Evolutionary conservation across 2,888 invertebrate species (phyloP).

Genomic region (Coelopa pilipes): DNA sequence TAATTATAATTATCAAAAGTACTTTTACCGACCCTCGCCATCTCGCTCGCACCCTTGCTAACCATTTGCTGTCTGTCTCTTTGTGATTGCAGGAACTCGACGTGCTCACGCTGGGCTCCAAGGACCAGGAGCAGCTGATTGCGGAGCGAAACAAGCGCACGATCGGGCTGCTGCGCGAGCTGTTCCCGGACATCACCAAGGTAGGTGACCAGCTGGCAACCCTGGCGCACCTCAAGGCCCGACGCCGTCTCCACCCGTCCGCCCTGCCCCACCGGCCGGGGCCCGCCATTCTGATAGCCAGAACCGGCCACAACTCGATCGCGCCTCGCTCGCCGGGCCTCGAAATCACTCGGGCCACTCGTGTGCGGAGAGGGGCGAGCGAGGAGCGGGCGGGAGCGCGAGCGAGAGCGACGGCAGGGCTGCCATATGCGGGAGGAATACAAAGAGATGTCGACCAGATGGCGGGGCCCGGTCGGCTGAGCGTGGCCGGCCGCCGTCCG

Average conservation of each 20-base stretch:
- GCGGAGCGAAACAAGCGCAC: conserved; percentile 81
- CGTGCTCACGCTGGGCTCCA: conserved; percentile 74
- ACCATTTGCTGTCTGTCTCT: neutral
- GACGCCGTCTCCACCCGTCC: too few species aligned
- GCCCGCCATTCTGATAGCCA: too few species aligned
- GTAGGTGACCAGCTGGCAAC: conserved; percentile 65
- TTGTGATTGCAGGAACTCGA: conserved; percentile 72
- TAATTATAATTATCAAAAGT: too few species aligned
- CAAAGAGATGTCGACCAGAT: too few species aligned
- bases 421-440: neutral
- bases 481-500: neutral
- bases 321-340: neutral
- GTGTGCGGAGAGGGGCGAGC: too few species aligned
- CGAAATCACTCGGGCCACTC: neutral
- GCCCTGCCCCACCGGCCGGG: too few species aligned
- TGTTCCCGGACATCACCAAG: conserved; percentile 81
- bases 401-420: neutral
- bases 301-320: neutral
- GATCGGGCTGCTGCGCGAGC: conserved; percentile 78
- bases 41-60: neutral
- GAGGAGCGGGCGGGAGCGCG: too few species aligned
- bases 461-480: too few species aligned
- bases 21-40: neutral
- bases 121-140: conserved; percentile 70
- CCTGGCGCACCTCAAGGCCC: too few species aligned